Conservation (phyloP, 2,113 vertebrate species). For the Oreocharis arfaki region DNA sequence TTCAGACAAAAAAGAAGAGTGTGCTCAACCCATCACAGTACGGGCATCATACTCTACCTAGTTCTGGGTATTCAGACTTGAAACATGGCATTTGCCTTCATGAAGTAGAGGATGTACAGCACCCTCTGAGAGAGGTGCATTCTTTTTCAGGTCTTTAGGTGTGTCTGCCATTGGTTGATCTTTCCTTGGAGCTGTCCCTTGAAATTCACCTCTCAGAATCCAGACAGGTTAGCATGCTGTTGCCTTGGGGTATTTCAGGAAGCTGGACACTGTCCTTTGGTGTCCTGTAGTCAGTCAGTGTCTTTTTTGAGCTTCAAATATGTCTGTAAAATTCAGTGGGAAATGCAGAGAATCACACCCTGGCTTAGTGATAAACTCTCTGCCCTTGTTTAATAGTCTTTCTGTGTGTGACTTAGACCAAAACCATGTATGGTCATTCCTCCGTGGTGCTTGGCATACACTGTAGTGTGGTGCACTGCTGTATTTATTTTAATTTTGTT, state of each 20-base stretch:
- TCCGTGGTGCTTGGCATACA: not conserved
- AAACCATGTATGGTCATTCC: not conserved
- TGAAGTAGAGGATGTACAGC: rapidly evolving
- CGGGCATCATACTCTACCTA: not conserved
- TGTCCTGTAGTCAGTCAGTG: not conserved
- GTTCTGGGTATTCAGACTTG: not conserved
- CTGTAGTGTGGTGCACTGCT: not conserved
- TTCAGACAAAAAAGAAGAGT: not conserved
- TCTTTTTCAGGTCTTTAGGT: not conserved
- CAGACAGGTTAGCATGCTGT: not conserved
- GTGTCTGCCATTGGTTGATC: not conserved
- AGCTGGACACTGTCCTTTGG: not conserved
- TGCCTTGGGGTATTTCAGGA: not conserved
- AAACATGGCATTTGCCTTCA: not conserved
- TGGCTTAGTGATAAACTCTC: not conserved
- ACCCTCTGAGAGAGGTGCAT: not conserved
- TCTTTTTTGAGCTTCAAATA: not conserved
- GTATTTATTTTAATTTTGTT: not conserved
- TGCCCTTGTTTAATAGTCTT: not conserved
- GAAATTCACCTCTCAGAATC: not conserved
- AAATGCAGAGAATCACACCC: not conserved
- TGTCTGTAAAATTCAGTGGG: not conserved
- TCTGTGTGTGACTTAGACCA: not conserved
- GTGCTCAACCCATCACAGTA: not conserved
- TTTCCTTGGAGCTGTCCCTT: not conserved